Base-by-base conservation (phyloP, 2,888 invertebrate species). In the Eucriotettix oculatus region DNA sequence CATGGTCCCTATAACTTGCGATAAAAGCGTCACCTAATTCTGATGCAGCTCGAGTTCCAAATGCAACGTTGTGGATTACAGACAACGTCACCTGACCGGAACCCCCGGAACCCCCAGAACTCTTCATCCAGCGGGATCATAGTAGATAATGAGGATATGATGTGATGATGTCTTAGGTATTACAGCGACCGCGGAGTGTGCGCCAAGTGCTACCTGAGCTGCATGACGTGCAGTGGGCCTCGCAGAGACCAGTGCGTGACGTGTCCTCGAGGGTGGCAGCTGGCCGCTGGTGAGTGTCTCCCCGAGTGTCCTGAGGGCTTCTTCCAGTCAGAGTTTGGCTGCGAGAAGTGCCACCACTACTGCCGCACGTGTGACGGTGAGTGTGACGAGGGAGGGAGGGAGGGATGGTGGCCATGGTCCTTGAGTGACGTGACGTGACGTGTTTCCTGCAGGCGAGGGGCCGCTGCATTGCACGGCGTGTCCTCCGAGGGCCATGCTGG, bases 281-380 rank as follows among this genome's bases (percentile, higher is more conserved):
- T 67, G 56, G 66, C 65, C 5, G 68, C 63, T 44, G 63, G 64
- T 16, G 64, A 64, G 29, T 68, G 68, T 57, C 65, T 67, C 40
- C 65, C 63, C 7, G 60, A 64, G 14, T 71, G 71, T 63, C 66
- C 68, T 1, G 64, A 66, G 56, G 69, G 70, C 3, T 68, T 62
- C 60, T 71, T 66, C 65, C 59, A 60, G 16, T 54, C 64, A 12
- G 65, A 66, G 54, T 65, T 63, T 17, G 64, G 64, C 16, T 73
- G 73, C 58, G 64, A 66, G 16, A 66, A 66, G 12, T 73, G 73
- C 63, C 69, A 71, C 62, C 65, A 67, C 44, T 68, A 68, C 12
- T 73, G 73, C 64, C 63, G 66, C 44, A 68, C 66, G 54, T 73
- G 73, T 61, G 69, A 64, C 54, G 72, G 72, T 64, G 60, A 61